Conservation (phyloP, 2,113 vertebrate genomes). For the Salvator merianae region DNA sequence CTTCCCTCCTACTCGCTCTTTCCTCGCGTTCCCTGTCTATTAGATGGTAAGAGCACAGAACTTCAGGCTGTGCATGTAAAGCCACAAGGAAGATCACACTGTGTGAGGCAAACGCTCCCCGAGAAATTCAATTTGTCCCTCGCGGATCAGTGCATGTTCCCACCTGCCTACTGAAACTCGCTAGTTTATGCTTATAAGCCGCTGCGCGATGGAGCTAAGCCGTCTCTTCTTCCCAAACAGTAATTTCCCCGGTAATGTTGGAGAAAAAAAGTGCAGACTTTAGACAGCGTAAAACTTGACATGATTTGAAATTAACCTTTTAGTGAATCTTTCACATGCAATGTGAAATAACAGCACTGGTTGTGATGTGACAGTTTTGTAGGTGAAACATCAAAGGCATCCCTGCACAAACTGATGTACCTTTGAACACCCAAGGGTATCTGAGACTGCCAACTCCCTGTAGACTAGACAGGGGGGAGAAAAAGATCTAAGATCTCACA, state of each 20-base stretch:
- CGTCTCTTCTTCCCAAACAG: slow-evolving; percentile 33
- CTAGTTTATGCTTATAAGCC: background rate
- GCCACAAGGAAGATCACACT: background rate
- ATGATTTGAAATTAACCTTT: slow-evolving; percentile 87
- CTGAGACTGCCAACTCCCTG: slow-evolving; percentile 83
- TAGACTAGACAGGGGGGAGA: slow-evolving; percentile 73
- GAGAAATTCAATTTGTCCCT: too few relatives aligned
- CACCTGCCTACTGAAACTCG: background rate
- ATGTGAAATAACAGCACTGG: slow-evolving; percentile 79
- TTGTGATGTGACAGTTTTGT: slow-evolving; percentile 85
- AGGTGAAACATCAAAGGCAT: slow-evolving; percentile 86
- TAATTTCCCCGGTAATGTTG: slow-evolving; percentile 35
- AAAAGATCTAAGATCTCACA: slow-evolving; percentile 77
- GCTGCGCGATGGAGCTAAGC: background rate
- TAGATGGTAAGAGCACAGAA: background rate
- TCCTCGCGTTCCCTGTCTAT: too few relatives aligned
- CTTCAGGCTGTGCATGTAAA: background rate
- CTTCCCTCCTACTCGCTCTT: too few relatives aligned
- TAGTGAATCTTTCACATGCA: slow-evolving; percentile 76
- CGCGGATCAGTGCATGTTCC: too few relatives aligned
- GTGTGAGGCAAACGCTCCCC: background rate
- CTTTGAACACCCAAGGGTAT: slow-evolving; percentile 87
- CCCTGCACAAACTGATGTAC: slow-evolving; percentile 79
- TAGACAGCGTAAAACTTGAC: slow-evolving; percentile 66
- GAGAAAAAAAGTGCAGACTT: slow-evolving; percentile 50